Percentiles rank a stretch among this genome's conserved stretches.
Evolutionary conservation across 37 sponge, comb jelly and placozoan species (phyloP).

Genomic region (Mnemiopsis leidyi): DNA sequence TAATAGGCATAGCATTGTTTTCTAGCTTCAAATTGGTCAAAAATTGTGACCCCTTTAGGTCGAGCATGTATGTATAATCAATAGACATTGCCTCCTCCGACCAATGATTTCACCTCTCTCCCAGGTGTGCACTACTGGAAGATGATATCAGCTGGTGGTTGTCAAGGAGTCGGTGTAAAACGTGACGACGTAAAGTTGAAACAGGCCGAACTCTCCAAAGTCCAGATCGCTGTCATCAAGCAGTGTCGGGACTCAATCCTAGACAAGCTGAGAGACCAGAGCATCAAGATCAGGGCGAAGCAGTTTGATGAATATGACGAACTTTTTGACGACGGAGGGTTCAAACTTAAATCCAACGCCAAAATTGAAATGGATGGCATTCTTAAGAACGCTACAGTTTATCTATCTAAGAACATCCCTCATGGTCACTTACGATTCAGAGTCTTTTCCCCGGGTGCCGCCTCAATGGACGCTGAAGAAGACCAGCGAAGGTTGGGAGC

Average conservation of each 20-base stretch:
- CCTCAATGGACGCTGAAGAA: background rate
- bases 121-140: constrained; percentile 18
- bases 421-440: background rate
- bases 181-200: background rate
- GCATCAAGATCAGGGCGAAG: background rate
- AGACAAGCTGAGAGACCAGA: background rate
- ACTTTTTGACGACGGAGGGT: background rate
- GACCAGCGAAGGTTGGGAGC: background rate
- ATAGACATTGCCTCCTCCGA: too few relatives aligned
- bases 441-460: background rate
- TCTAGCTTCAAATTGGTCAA: too few relatives aligned
- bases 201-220: background rate
- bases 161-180: background rate
- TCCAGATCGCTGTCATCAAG: background rate
- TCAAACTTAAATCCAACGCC: background rate
- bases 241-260: background rate
- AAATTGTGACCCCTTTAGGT: too few relatives aligned
- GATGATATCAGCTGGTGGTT: background rate
- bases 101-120: background rate
- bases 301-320: background rate
- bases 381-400: background rate
- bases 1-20: too few relatives aligned
- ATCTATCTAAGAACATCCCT: background rate
- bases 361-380: background rate
- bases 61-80: too few relatives aligned